Evolutionary conservation across 2,797 vertebrate genomes (phyloP), one percentile per base, ranked within the genome.

Genomic region (Channa striata): DNA sequence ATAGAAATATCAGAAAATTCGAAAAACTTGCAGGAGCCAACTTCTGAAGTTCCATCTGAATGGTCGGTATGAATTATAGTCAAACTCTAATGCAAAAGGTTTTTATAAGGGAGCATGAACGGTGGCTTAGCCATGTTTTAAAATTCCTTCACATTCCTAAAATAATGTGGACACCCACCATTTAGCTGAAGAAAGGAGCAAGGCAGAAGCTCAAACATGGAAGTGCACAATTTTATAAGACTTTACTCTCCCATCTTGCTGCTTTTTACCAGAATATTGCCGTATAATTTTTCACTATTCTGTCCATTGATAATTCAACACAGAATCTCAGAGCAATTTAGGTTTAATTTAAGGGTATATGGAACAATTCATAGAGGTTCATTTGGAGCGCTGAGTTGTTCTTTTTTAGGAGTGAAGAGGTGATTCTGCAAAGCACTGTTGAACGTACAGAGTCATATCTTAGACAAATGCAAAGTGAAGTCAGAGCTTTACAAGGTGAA

Each of bases 271-370:
- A 43, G 25, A 30, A 30, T 30, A 39, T 47, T 14, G 14, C 30
- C 33, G 10, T 16, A n/a, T 20, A 40, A 64, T 68, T 40, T 36
- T 42, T 67, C 50, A 59, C 51, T 62, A 62, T 46, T 57, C 43
- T 51, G 37, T 30, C 14, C 48, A 44, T 25, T 71, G 67, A 21
- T 59, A 69, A 51, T 66, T 57, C 4, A 30, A 30, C 25, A 4
- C 44, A 19, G 50, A 74, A 57, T 51, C 70, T 48, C 56, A 75
- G 20, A 80, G 67, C 59, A 79, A 82, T 85, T 80, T 68, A 8
- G n/a, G 59, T 68, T 63, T 58, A 74, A 72, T 63, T 62, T 12
- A 13, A 20, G 33, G 17, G n/a, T 63, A 48, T 25, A 62, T 39
- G 43, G 43, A 78, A 33, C 37, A 59, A 37, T 50, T 44, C n/a